These are phyloP conservation scores for Patella pellucida DNA, from an alignment of 2,888 invertebrate genomes.

Conservation along the genomic window DNA sequence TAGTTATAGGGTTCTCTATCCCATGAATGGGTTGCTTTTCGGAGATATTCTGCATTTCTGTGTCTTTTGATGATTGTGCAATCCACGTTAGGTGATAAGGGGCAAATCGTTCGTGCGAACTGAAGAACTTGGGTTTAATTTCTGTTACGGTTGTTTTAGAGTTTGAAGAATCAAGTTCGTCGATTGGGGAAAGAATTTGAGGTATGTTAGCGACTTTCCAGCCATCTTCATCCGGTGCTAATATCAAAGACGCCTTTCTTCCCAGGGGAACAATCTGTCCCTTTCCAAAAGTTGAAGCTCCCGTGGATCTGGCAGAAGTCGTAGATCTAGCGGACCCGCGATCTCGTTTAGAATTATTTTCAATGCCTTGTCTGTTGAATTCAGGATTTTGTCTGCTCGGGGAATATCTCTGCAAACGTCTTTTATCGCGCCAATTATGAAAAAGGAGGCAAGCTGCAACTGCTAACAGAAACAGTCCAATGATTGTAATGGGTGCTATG, in stretches of 20 bases:
- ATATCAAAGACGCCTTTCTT: not conserved
- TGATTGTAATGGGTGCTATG: constrained; percentile 46
- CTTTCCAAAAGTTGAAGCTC: not conserved
- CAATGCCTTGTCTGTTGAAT: constrained; percentile 8
- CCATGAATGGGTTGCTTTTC: constrained; percentile 18
- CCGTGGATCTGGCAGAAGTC: constrained; percentile 40
- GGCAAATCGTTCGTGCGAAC: constrained; percentile 46
- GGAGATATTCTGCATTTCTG: not conserved
- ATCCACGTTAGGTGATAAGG: constrained; percentile 53
- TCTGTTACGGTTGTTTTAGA: constrained; percentile 35
- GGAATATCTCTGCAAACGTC: constrained; percentile 22
- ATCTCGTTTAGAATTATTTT: constrained; percentile 22
- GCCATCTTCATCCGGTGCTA: constrained; percentile 17
- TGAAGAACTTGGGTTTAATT: constrained; percentile 36
- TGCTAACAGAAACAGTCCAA: constrained; percentile 43
- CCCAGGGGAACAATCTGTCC: not conserved
- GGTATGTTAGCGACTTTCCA: constrained; percentile 34
- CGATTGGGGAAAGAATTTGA: constrained; percentile 48
- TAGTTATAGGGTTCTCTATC: constrained; percentile 15
- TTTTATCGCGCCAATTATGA: constrained; percentile 47
- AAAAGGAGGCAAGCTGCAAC: constrained; percentile 50
- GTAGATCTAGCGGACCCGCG: constrained; percentile 48
- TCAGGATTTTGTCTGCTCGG: not conserved
- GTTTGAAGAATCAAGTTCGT: constrained; percentile 44
- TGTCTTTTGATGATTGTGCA: constrained; percentile 29